phyloP scores from a whole-genome alignment of 2,797 vertebrate species.

The Bucorvus abyssinicus region DNA sequence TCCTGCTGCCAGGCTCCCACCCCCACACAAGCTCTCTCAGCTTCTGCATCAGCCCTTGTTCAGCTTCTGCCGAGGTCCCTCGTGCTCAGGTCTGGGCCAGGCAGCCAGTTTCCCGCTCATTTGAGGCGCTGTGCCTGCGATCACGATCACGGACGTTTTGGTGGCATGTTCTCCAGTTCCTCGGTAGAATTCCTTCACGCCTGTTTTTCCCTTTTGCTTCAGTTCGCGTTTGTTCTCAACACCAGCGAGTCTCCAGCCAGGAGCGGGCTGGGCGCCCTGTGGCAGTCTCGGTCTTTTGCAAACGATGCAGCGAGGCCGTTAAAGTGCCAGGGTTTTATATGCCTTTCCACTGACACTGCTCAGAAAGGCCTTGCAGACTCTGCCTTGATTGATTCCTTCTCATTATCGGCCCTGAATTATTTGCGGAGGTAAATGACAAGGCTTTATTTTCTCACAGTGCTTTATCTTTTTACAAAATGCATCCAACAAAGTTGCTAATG shows the following conservation, averaged over 20 bases:
- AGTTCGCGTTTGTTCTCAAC: not conserved
- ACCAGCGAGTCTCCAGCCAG: rapidly evolving
- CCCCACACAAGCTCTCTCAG: not conserved
- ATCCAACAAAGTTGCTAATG: constrained; percentile 48
- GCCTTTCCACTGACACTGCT: not conserved
- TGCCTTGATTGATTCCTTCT: constrained; percentile 31
- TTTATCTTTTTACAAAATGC: constrained; percentile 41
- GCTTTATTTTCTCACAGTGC: constrained; percentile 46
- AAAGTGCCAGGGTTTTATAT: not conserved
- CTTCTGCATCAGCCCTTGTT: not conserved
- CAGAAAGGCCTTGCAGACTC: not conserved
- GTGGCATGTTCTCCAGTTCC: not conserved
- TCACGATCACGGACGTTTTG: no score
- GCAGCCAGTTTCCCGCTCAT: rapidly evolving
- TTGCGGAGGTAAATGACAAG: constrained; percentile 48
- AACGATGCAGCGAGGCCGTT: rapidly evolving
- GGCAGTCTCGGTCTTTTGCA: not conserved
- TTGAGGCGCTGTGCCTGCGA: not conserved
- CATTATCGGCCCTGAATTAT: constrained; percentile 44
- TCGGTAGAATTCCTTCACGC: not conserved
- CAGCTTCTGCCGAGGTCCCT: not conserved
- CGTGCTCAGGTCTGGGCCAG: not conserved
- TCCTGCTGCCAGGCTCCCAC: not conserved
- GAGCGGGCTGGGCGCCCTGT: not conserved
- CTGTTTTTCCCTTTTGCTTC: not conserved